Evolutionary conservation across 2,797 vertebrate genomes (phyloP).

Genomic region (Crossoptilon crossoptilon): DNA sequence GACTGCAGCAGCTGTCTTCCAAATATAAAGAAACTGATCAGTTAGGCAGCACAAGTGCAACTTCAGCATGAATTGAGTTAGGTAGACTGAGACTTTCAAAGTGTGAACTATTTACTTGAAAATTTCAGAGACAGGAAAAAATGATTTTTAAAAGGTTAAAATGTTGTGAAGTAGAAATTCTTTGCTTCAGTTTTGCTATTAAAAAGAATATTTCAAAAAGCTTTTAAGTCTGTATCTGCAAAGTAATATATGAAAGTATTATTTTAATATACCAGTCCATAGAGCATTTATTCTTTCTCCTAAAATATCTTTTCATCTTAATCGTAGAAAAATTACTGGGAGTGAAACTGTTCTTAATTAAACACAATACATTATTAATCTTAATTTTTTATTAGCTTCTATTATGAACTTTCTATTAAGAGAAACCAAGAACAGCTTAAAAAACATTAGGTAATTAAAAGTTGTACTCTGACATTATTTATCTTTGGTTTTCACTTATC

Average conservation of each 20-base stretch:
- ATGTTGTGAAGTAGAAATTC: conserved; percentile 7
- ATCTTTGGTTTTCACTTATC: conserved; percentile 63
- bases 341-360: neutral
- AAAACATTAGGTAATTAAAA: conserved; percentile 74
- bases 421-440: conserved; percentile 57
- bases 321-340: neutral
- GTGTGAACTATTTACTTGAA: neutral
- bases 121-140: neutral
- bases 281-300: neutral
- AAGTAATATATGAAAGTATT: neutral
- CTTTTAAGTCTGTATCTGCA: neutral
- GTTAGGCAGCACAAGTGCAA: neutral
- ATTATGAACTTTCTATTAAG: conserved; percentile 41
- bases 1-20: neutral
- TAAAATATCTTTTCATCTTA: neutral
- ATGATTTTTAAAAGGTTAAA: conserved; percentile 23
- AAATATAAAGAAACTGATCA: neutral
- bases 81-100: neutral
- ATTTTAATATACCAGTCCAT: neutral
- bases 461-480: conserved; percentile 67
- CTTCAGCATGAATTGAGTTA: neutral
- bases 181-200: neutral
- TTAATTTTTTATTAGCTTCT: conserved; percentile 60
- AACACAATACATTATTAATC: neutral
- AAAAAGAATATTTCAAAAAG: neutral